Evolutionary conservation across 2,888 invertebrate species (phyloP), one percentile per base, ranked within the genome.

Genomic region (Epirrita christyi): DNA sequence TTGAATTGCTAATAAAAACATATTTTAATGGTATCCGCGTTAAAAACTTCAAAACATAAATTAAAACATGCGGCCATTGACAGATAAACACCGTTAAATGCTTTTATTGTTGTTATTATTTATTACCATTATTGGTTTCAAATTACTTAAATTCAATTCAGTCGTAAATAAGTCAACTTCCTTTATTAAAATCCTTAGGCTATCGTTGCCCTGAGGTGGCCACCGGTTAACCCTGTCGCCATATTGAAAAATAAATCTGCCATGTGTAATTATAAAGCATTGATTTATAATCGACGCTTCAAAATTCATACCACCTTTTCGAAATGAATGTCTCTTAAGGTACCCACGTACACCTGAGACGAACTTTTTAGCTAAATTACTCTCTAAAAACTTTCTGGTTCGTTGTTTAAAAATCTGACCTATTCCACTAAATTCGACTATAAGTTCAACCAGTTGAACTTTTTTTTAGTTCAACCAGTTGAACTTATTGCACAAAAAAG

Each of bases 201-300:
- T 47, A 44, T n/a, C 14, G 27, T 37, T 57, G 51, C 46, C 55
- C 52, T 49, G 32, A 13, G 55, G 49, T 15, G 4, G 9, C 41
- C 52, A 60, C 61, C 29, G 52, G 66, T 64, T 66, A 52, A 61
- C 66, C 66, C 62, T 61, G 65, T 38, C 55, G 45, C 48, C 44
- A 44, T 60, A 40, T 59, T 36, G 50, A 46, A 58, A 58, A 62
- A 63, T 51, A 60, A 64, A 62, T 58, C 66, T 51, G 54, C 58
- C 55, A 58, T 48, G 8, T 50, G 42, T 62, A 64, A 64, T 61
- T 64, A 62, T 48, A 62, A 60, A 56, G 52, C 51, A 54, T 61
- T 66, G 66, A 66, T 66, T 66, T 66, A 62, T 62, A 48, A 50
- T 38, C 52, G 48, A 55, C n/a, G 55, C 55, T 61, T 55, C 45